phyloP scores from a whole-genome alignment of 2,113 vertebrate genomes.

The Mormyrus iriodes region DNA sequence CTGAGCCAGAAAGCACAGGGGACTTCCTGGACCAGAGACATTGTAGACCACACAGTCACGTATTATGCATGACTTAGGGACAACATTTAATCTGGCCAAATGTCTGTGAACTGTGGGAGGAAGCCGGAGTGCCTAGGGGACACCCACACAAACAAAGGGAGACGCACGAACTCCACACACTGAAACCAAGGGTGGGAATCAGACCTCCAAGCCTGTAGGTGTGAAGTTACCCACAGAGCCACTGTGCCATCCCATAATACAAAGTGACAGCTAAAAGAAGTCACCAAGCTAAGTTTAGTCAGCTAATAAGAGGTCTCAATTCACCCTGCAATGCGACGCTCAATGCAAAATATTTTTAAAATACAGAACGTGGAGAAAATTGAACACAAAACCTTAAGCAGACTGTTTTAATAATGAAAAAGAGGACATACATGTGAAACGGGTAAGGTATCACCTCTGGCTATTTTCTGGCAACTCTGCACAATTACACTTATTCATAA shows the following conservation, averaged over 20 bases:
- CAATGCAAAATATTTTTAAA: background rate
- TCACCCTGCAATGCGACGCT: background rate
- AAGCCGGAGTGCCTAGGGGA: background rate
- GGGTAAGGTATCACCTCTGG: background rate
- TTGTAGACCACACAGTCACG: background rate
- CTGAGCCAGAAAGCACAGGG: background rate
- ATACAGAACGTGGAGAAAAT: background rate
- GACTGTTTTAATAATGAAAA: background rate
- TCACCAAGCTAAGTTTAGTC: background rate
- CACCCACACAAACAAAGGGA: background rate
- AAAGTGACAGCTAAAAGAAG: background rate
- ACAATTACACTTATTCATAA: background rate
- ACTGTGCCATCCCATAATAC: background rate
- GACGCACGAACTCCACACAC: background rate
- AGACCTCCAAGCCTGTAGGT: background rate
- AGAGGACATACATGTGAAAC: background rate
- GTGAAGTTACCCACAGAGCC: background rate
- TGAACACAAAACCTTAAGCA: background rate
- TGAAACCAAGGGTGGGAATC: background rate
- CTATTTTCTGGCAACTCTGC: background rate
- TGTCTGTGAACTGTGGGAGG: background rate
- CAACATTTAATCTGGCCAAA: too few species aligned
- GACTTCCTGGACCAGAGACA: background rate
- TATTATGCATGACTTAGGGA: background rate
- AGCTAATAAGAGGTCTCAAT: background rate